These are phyloP conservation scores for Uropetala carovei DNA, from an alignment of 2,888 invertebrate species.

Conservation along the genomic window DNA sequence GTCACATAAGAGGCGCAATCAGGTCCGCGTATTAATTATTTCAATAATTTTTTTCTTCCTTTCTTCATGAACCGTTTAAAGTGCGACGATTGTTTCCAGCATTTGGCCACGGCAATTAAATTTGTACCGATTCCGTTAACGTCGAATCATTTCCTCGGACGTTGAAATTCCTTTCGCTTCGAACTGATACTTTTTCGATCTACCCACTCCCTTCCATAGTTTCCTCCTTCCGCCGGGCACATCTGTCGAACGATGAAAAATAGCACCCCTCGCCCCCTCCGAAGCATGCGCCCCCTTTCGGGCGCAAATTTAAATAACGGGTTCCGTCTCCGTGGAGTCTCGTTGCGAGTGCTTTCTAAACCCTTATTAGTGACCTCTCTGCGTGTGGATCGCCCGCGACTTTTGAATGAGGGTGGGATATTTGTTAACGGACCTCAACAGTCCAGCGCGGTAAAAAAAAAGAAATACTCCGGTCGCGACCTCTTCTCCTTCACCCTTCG, in stretches of 20 bases:
- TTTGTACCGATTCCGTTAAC: too few relatives aligned
- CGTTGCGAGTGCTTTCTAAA: not conserved
- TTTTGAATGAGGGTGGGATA: not conserved
- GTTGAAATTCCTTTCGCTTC: too few relatives aligned
- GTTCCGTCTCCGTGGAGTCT: not conserved
- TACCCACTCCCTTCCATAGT: not conserved
- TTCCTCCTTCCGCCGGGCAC: not conserved
- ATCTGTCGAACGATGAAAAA: not conserved
- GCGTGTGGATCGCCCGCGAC: not conserved
- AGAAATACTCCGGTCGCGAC: not conserved
- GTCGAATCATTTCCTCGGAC: too few relatives aligned
- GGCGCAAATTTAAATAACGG: constrained; percentile 7
- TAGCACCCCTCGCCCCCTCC: not conserved
- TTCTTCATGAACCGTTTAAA: too few relatives aligned
- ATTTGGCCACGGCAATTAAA: too few relatives aligned
- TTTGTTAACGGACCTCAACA: not conserved
- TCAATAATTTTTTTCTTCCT: too few relatives aligned
- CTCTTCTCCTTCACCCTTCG: not conserved
- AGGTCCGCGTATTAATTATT: too few relatives aligned
- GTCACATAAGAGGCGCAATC: too few relatives aligned
- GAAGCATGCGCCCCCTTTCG: not conserved
- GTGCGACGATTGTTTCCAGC: too few relatives aligned
- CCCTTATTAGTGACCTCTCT: constrained; percentile 17
- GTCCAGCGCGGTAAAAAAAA: not conserved
- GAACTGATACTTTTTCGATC: too few relatives aligned